Evolutionary conservation across 2,888 invertebrate species (phyloP), one percentile per base, ranked within the genome.

Genomic region (Leistus spinibarbis): DNA sequence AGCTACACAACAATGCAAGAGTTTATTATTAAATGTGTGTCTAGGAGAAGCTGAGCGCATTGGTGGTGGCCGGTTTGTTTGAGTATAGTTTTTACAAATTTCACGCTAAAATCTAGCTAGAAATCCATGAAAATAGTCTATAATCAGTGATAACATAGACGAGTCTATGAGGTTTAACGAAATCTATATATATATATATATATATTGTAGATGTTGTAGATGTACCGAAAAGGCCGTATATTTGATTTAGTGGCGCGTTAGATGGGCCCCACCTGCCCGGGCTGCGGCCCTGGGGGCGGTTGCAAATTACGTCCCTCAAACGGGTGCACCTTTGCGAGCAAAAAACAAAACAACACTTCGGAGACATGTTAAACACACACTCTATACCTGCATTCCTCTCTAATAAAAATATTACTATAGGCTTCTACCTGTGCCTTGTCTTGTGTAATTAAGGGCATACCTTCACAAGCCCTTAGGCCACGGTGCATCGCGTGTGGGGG

Each of bases 211-310:
- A n/a, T n/a, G n/a, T n/a, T n/a, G n/a, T n/a, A n/a, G n/a, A n/a
- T n/a, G n/a, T n/a, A n/a, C n/a, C n/a, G n/a, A n/a, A n/a, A n/a
- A n/a, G n/a, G n/a, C n/a, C n/a, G 54, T 54, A 17, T 54, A 16
- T 60, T 60, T 60, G 60, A 60, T 60, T 60, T 60, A 60, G 60
- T 60, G 13, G n/a, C 22, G 60, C 3, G 60, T 60, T 60, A 60
- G 60, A 60, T 20, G 60, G 17, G 60, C 60, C 17, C 57, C 64
- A 66, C 40, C 72, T 23, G 65, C 57, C 56, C 20, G 56, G 54
- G 63, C 53, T 22, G 53, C 27, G n/a, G 57, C 73, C 67, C 54
- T 19, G 73, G 62, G 73, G 73, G 73, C 73, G 73, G 73, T 74
- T 74, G 73, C 73, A 74, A 74, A 74, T 74, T 74, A 63, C 63